These are phyloP conservation scores for Pelobates fuscus DNA, from an alignment of 2,113 vertebrate genomes.

Conservation along the genomic window DNA sequence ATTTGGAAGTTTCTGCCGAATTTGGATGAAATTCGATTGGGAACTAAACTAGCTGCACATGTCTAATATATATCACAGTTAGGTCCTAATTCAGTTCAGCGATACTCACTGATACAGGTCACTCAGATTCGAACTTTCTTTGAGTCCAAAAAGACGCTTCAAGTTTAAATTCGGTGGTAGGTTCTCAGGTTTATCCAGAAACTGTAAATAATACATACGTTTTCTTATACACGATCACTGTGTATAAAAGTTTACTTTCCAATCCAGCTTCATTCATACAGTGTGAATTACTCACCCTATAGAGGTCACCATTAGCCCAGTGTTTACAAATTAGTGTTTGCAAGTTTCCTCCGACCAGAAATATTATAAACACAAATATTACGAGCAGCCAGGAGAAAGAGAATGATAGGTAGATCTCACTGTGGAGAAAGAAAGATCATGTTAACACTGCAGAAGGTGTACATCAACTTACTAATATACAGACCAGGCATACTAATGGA, in stretches of 20 bases:
- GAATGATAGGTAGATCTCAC: conserved; percentile 69
- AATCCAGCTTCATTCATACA: too few relatives aligned
- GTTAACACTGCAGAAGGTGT: background rate
- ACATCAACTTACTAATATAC: too few relatives aligned
- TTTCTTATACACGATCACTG: too few relatives aligned
- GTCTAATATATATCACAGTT: too few relatives aligned
- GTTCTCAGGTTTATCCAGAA: conserved; percentile 69
- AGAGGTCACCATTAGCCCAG: conserved; percentile 72
- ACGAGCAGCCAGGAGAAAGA: conserved; percentile 74
- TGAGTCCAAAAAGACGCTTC: conserved; percentile 62
- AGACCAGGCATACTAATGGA: too few relatives aligned
- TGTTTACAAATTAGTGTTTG: conserved; percentile 72
- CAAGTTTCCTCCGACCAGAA: conserved; percentile 75
- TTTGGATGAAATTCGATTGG: too few relatives aligned
- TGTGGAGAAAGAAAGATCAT: conserved; percentile 49
- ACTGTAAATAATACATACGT: conserved; percentile 58
- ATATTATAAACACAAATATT: conserved; percentile 71
- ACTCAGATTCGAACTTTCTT: conserved; percentile 62
- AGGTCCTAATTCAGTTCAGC: too few relatives aligned
- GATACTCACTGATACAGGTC: conserved; percentile 63
- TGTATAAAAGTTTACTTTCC: too few relatives aligned
- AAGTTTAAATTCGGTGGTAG: conserved; percentile 66
- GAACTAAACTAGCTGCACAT: too few relatives aligned
- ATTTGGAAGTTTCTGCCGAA: too few relatives aligned
- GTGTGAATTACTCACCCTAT: conserved; percentile 64